These are phyloP conservation scores for Cyclina sinensis DNA, from an alignment of 1,140 invertebrate species.

Conservation along the genomic window DNA sequence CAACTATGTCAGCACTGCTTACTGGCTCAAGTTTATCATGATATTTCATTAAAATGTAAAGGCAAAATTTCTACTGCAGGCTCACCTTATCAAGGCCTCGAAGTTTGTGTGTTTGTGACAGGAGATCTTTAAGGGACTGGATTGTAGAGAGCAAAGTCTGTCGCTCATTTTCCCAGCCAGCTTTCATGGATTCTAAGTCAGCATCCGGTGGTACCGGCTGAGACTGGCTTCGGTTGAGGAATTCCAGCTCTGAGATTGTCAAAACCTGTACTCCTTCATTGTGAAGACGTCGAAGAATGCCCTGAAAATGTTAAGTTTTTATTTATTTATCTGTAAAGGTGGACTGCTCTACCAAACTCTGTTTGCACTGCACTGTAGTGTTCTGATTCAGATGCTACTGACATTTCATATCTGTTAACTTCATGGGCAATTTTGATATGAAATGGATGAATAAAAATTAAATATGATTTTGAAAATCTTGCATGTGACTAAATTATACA, in stretches of 20 bases:
- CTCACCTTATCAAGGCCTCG: slow-evolving; percentile 74
- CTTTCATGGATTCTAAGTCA: slow-evolving; percentile 69
- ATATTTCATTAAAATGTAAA: neutral
- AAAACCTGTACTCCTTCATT: slow-evolving; percentile 79
- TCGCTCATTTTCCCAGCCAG: slow-evolving; percentile 80
- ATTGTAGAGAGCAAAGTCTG: slow-evolving; percentile 77
- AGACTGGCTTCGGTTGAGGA: slow-evolving; percentile 76
- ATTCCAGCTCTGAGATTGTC: slow-evolving; percentile 81
- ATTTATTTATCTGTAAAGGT: no score
- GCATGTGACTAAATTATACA: no score
- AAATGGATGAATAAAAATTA: no score
- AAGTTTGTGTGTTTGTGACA: slow-evolving; percentile 75
- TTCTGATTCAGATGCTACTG: no score
- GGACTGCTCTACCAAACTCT: no score
- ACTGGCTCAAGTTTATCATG: no score
- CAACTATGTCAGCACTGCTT: no score
- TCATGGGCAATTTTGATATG: no score
- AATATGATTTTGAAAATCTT: no score
- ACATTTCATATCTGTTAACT: no score
- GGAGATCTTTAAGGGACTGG: slow-evolving; percentile 80
- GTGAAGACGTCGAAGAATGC: slow-evolving; percentile 79
- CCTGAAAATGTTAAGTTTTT: no score
- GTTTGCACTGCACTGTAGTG: no score
- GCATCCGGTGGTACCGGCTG: slow-evolving; percentile 62
- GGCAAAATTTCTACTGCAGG: neutral